Base-by-base conservation (phyloP, 2,888 invertebrate species). In the Macropis europaea region DNA sequence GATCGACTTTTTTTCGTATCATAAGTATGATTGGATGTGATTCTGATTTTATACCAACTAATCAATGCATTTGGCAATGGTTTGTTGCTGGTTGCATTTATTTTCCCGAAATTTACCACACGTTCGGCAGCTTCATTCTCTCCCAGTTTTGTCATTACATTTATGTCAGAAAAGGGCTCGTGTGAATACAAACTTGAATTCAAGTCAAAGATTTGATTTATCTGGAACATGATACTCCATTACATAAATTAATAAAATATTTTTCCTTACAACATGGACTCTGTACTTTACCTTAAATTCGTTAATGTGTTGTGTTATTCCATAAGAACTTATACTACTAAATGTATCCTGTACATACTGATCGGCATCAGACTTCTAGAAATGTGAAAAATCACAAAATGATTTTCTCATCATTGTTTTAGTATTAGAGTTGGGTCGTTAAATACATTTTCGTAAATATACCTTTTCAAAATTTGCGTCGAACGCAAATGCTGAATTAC, bases 221-320 rank as follows among this genome's bases (percentile, higher is more conserved):
- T 84, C 86, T 84, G 67, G 11, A 80, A 79, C 28, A 56, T 26
- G 19, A 52, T 24, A 52, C 11, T 38, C 36, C 5, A 17, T 26
- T 56, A 45, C 7, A 17, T 7, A 40, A 63, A 28, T 60, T 42
- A 9, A 17, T 15, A 19, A 40, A 47, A 11, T 2, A 11, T 0
- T 2, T 17, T 17, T 15, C n/a, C 28, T 17, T 19, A 19, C 50
- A 36, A 4, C 13, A 19, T 24, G 79, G 85, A 30, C 9, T 7
- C 11, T n/a, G 19, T 28, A 6, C 26, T 30, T 52, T 88, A 94
- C 93, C 84, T 92, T 90, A 86, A 92, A 94, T 77, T 91, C 90
- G 80, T 94, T 94, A 36, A 94, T 91, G 70, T 91, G 90, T 43
- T 90, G 86, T 2, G 92, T 92, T 63, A 94, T 91, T 73, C 90